Percentiles rank a stretch among this genome's conserved stretches.
Conservation (phyloP, 2,888 invertebrate species). For the Caenorhabditis wallacei region DNA sequence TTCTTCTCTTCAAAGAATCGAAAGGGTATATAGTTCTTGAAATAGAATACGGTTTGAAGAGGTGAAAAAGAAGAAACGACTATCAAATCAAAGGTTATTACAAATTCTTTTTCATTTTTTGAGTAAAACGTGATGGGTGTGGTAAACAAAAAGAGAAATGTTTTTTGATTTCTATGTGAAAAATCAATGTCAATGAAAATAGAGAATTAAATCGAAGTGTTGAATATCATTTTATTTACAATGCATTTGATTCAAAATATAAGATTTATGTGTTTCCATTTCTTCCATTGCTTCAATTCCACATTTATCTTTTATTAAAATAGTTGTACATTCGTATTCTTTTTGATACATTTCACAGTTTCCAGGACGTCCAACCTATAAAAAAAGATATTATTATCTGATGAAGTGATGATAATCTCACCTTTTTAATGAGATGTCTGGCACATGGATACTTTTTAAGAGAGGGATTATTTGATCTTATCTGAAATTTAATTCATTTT, state of each 20-base stretch:
- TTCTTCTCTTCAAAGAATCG: constrained; percentile 1
- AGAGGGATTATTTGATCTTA: background rate
- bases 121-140: constrained; percentile 31
- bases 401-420: background rate
- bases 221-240: constrained; percentile 8
- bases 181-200: background rate
- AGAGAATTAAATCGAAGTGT: background rate
- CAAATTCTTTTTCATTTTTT: constrained; percentile 23
- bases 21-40: background rate
- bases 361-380: constrained; percentile 36
- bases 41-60: background rate
- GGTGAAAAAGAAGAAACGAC: background rate
- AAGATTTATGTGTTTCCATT: constrained; percentile 31
- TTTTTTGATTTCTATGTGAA: constrained; percentile 8
- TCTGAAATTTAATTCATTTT: background rate
- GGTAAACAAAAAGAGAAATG: constrained; percentile 4
- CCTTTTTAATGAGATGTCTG: constrained; percentile 2
- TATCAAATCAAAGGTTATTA: constrained; percentile 35
- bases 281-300: constrained; percentile 34
- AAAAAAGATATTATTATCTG: background rate
- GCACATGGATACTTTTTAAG: constrained; percentile 18
- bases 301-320: constrained; percentile 6
- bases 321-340: constrained; percentile 32
- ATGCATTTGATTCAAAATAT: constrained; percentile 38
- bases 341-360: constrained; percentile 17